Evolutionary conservation across 2,797 vertebrate genomes (phyloP).

Genomic region (Phyllotis vaccarum): DNA sequence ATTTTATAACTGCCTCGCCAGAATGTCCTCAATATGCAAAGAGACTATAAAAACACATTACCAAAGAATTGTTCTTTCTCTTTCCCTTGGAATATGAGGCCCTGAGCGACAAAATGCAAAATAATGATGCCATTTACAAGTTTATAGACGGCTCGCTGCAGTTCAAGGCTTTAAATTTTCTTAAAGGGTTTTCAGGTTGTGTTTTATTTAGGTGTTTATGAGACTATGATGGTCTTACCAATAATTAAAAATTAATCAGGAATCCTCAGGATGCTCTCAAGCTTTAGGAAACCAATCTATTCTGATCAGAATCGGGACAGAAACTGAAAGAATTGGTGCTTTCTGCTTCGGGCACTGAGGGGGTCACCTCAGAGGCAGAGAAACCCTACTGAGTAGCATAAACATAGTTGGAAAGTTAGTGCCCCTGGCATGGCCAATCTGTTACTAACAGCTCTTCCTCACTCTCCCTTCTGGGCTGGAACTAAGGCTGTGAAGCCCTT

Average conservation of each 20-base stretch:
- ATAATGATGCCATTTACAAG: conserved; percentile 59
- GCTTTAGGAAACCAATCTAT: conserved; percentile 7
- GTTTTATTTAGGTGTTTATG: conserved; percentile 55
- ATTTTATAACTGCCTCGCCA: conserved; percentile 47
- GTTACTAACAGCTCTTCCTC: background rate
- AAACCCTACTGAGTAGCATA: background rate
- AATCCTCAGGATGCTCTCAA: background rate
- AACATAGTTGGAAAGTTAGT: too few relatives aligned
- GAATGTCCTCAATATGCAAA: conserved; percentile 29
- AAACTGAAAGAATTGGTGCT: background rate
- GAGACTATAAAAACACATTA: conserved; percentile 54
- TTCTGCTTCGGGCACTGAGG: background rate
- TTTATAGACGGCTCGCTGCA: background rate
- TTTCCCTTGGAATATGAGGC: conserved; percentile 70
- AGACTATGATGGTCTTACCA: conserved; percentile 40
- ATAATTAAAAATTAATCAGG: conserved; percentile 58
- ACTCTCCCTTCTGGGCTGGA: background rate
- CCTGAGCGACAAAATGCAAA: conserved; percentile 69
- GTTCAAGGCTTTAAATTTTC: conserved; percentile 36
- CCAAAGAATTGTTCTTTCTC: conserved; percentile 47
- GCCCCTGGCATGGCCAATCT: background rate
- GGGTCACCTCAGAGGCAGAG: background rate
- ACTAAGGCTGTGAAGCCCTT: background rate
- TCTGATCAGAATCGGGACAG: background rate
- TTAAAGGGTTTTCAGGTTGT: conserved; percentile 57